Conservation (phyloP, 2,797 vertebrate genomes). For the Rhinella marina region DNA sequence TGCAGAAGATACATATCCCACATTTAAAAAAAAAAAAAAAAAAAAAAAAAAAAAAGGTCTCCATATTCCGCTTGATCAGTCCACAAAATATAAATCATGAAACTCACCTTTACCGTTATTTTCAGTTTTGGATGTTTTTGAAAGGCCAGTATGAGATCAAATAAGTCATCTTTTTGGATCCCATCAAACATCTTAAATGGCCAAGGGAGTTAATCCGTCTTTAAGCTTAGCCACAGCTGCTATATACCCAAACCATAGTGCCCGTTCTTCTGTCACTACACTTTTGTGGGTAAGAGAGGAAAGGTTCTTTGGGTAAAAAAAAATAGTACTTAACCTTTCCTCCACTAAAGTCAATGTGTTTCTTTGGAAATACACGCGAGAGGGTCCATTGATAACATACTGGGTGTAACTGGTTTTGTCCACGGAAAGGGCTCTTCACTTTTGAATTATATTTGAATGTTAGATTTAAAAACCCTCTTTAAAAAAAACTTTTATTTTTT, state of each 20-base stretch:
- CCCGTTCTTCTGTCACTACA: not conserved
- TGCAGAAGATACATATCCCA: not conserved
- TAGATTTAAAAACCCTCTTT: not conserved
- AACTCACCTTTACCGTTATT: slow-evolving; percentile 17
- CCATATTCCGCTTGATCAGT: slow-evolving; percentile 24
- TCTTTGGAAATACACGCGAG: not conserved
- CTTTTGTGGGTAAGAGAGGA: not conserved
- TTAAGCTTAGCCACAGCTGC: too few species aligned
- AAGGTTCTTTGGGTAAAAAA: not conserved
- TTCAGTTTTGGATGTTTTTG: not conserved
- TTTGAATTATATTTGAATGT: not conserved
- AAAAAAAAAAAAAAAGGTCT: not conserved
- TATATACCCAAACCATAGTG: not conserved
- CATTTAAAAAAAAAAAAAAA: not conserved
- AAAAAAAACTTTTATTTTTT: not conserved
- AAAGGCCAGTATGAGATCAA: not conserved
- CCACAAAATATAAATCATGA: slow-evolving; percentile 48
- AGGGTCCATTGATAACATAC: not conserved
- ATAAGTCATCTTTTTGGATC: not conserved
- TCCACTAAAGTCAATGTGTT: not conserved
- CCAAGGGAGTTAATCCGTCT: not conserved
- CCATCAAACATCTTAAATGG: not conserved
- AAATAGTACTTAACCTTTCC: not conserved
- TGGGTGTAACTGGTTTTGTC: not conserved
- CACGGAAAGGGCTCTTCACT: not conserved